A percentile compares a stretch with the other conserved stretches of the same genome.
phyloP scores from a whole-genome alignment of 2,113 vertebrate species.

The Lagenorhynchus albirostris region DNA sequence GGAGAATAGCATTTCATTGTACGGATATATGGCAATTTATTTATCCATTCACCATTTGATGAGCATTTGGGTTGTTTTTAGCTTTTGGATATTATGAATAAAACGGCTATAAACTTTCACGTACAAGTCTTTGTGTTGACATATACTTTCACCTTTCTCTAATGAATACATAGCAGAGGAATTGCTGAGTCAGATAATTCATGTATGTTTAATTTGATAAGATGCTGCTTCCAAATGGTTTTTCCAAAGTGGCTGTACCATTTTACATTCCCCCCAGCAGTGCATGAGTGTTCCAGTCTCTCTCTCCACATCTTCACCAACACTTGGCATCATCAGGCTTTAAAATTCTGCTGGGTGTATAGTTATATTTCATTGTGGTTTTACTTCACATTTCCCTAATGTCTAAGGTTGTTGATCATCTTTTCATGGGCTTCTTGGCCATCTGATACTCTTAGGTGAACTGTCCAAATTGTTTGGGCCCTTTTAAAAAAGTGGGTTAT shows the following conservation, averaged over 20 bases:
- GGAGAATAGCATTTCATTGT: not conserved
- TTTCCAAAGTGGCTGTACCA: not conserved
- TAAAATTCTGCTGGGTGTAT: not conserved
- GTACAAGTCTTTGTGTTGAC: not conserved
- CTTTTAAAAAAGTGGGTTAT: not conserved
- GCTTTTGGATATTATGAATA: not conserved
- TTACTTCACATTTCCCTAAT: not conserved
- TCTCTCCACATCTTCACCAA: not conserved
- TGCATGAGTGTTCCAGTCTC: not conserved
- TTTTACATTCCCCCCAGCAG: not conserved
- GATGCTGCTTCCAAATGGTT: not conserved
- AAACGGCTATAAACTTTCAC: not conserved
- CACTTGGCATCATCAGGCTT: not conserved
- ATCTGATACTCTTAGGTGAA: not conserved
- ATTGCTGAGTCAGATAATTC: not conserved
- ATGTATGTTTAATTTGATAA: not conserved
- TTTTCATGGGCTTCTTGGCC: not conserved
- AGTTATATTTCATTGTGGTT: not conserved
- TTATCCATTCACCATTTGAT: too few species aligned
- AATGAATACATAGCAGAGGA: too few species aligned
- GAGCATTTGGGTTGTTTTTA: too few species aligned
- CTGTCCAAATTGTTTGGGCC: not conserved
- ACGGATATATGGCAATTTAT: accelerated
- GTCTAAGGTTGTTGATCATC: not conserved
- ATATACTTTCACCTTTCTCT: not conserved